These are phyloP conservation scores for Dione juno DNA, from an alignment of 2,888 invertebrate species.

Conservation along the genomic window DNA sequence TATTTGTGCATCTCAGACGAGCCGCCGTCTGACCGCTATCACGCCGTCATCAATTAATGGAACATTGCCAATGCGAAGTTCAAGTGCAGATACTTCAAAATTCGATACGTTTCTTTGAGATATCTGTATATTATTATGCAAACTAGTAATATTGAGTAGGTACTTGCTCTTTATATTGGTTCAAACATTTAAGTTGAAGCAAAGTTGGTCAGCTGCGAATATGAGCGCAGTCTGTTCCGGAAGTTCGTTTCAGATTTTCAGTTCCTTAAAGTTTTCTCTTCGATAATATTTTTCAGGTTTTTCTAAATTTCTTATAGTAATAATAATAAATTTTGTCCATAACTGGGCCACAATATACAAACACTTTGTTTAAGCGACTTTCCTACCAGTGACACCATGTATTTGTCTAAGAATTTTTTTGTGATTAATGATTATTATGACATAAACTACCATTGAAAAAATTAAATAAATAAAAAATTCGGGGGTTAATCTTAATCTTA, in stretches of 20 bases:
- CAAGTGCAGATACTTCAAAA: slow-evolving; percentile 34
- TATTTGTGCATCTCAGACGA: slow-evolving; percentile 1
- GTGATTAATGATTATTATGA: too few species aligned
- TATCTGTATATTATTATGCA: background rate
- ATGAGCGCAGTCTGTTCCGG: slow-evolving; percentile 2
- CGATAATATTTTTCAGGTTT: background rate
- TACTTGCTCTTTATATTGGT: slow-evolving; percentile 2
- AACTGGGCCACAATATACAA: too few species aligned
- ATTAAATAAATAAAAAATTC: too few species aligned
- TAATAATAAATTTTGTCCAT: too few species aligned
- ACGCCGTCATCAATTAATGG: slow-evolving; percentile 27
- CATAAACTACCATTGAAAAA: too few species aligned
- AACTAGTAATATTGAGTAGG: background rate
- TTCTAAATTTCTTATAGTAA: too few species aligned
- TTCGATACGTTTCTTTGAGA: slow-evolving; percentile 20
- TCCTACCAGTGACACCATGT: too few species aligned
- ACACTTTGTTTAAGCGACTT: too few species aligned
- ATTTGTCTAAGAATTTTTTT: too few species aligned
- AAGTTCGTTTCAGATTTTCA: background rate
- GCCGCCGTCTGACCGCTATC: slow-evolving; percentile 21
- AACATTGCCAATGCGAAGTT: slow-evolving; percentile 38
- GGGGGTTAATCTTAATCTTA: too few species aligned
- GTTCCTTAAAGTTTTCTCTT: background rate
- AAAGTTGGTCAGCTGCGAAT: slow-evolving; percentile 5
- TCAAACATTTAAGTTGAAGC: background rate